Evolutionary conservation across 2,113 vertebrate genomes (phyloP).

Genomic region (Aldabrachelys gigantea): DNA sequence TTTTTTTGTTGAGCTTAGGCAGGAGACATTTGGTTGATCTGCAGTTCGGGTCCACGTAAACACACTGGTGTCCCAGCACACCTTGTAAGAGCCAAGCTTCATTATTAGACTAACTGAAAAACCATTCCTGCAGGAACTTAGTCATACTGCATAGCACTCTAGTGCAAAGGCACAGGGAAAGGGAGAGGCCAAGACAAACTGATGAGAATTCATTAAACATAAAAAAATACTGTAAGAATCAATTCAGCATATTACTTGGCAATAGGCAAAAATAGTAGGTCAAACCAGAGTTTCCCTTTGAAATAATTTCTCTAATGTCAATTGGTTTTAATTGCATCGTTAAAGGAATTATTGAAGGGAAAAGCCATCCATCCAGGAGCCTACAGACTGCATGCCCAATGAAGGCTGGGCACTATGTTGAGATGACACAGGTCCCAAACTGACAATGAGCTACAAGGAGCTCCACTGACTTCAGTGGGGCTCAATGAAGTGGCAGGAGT

Average conservation of each 20-base stretch:
- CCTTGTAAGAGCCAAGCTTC: not conserved
- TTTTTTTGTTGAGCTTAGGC: not conserved
- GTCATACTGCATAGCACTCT: not conserved
- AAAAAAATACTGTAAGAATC: not conserved
- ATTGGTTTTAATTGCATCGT: not conserved
- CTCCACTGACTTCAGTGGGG: not conserved
- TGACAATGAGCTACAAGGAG: not conserved
- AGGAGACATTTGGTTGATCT: not conserved
- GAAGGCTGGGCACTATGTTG: not conserved
- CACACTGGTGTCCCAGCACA: rapidly evolving
- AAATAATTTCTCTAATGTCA: not conserved
- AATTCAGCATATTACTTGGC: not conserved
- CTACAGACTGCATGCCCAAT: not conserved
- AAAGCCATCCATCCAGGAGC: not conserved
- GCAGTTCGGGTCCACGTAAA: not conserved
- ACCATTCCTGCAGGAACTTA: not conserved
- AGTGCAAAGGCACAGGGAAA: not conserved
- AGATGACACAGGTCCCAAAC: not conserved
- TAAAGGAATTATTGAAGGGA: not conserved
- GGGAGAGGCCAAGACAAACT: not conserved
- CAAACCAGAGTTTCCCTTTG: not conserved
- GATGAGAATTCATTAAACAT: not conserved
- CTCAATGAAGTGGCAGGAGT: not conserved
- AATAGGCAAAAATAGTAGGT: not conserved
- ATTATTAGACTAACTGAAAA: not conserved